These are phyloP conservation scores for Cynocephalus volans DNA, from an alignment of 2,113 vertebrate species.

Conservation along the genomic window DNA sequence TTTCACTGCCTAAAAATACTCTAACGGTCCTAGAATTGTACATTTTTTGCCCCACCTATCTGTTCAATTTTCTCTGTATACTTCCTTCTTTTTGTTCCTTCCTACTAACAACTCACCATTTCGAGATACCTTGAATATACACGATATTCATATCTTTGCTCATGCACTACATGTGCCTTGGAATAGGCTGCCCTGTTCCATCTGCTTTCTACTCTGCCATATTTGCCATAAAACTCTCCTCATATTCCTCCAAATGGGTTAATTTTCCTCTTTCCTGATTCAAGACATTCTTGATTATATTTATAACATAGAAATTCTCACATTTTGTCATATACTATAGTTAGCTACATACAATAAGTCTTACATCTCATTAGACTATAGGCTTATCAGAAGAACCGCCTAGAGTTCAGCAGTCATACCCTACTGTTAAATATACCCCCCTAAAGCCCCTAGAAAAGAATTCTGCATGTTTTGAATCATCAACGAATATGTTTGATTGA, in stretches of 20 bases:
- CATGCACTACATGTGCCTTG: not conserved
- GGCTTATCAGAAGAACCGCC: conserved; percentile 20
- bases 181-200: not conserved
- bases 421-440: not conserved
- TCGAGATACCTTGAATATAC: not conserved
- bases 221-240: conserved; percentile 11
- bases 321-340: not conserved
- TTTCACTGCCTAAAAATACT: conserved; percentile 31
- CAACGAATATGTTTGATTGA: not conserved
- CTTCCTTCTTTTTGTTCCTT: not conserved
- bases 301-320: not conserved
- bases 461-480: not conserved
- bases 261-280: conserved; percentile 39
- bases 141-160: not conserved
- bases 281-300: not conserved
- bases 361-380: not conserved
- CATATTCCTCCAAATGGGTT: not conserved
- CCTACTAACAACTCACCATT: not conserved
- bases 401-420: not conserved
- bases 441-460: not conserved
- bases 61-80: not conserved
- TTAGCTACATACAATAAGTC: not conserved
- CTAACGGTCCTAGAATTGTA: not conserved
- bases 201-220: not conserved
- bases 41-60: not conserved